phyloP scores from a whole-genome alignment of 2,888 invertebrate species.

The Xanthorhoe spadicearia region DNA sequence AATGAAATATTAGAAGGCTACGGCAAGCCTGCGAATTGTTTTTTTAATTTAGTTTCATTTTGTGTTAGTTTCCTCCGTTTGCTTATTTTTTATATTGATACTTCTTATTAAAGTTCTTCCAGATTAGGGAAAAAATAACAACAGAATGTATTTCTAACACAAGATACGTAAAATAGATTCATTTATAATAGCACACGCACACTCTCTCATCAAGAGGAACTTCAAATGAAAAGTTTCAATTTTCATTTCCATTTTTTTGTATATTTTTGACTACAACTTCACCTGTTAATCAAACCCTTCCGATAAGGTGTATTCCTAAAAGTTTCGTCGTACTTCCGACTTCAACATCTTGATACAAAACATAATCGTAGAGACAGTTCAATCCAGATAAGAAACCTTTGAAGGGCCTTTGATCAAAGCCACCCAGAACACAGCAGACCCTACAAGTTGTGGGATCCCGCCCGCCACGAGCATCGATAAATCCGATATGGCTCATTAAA shows the following conservation, averaged over 20 bases:
- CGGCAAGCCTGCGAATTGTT: background rate
- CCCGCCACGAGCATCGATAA: slow-evolving; percentile 45
- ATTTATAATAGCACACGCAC: too few species aligned
- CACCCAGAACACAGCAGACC: slow-evolving; percentile 35
- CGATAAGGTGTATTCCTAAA: background rate
- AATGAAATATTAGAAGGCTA: background rate
- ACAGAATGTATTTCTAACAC: too few species aligned
- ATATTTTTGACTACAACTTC: too few species aligned
- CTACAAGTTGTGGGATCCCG: slow-evolving; percentile 38
- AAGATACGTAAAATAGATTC: too few species aligned
- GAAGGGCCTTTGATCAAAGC: slow-evolving; percentile 32
- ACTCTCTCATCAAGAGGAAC: too few species aligned
- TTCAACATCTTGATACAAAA: slow-evolving; percentile 30
- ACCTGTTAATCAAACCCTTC: background rate
- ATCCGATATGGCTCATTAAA: slow-evolving; percentile 56
- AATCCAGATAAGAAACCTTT: slow-evolving; percentile 32
- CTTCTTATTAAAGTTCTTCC: too few species aligned
- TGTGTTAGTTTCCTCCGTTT: too few species aligned
- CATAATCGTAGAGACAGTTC: slow-evolving; percentile 30
- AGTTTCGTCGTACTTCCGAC: background rate
- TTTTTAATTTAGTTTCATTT: too few species aligned
- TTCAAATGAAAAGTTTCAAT: too few species aligned
- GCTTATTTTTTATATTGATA: too few species aligned
- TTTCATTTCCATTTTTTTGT: too few species aligned
- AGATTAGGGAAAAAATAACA: too few species aligned